These are phyloP conservation scores for Drosophila paulistorum DNA, from an alignment of 1,140 invertebrate genomes.

Conservation along the genomic window DNA sequence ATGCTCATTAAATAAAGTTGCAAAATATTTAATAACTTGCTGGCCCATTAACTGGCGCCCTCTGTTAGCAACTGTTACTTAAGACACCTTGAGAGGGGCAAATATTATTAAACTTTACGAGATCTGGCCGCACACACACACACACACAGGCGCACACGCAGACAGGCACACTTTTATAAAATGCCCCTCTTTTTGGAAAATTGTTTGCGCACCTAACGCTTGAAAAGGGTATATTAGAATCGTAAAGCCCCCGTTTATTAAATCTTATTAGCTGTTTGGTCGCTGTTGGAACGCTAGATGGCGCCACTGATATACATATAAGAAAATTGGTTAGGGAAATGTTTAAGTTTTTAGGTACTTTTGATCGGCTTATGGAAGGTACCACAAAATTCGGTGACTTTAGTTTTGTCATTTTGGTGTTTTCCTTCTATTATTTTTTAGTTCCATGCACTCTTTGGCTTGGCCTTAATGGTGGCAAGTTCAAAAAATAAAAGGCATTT, in stretches of 20 bases:
- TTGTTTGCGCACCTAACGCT: too few species aligned
- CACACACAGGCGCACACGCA: constrained; percentile 21
- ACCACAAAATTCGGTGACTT: not conserved
- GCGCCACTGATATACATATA: not conserved
- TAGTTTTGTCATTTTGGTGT: not conserved
- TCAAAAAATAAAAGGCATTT: constrained; percentile 56
- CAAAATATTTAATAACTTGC: constrained; percentile 12
- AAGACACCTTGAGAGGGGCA: constrained; percentile 28
- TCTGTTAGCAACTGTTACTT: not conserved
- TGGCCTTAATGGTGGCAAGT: constrained; percentile 46
- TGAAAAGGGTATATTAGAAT: not conserved
- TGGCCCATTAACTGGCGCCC: constrained; percentile 3
- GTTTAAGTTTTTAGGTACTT: not conserved
- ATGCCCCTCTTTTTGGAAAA: too few species aligned
- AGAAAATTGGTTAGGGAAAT: too few species aligned
- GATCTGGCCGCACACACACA: constrained; percentile 19
- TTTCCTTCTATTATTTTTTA: constrained; percentile 1
- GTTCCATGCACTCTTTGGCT: not conserved
- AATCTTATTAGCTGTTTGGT: too few species aligned
- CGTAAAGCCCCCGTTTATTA: too few species aligned
- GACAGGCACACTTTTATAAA: not conserved
- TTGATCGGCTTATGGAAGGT: not conserved
- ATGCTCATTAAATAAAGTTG: constrained; percentile 12
- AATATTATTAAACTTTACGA: constrained; percentile 59
- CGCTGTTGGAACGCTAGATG: not conserved